These are phyloP conservation scores for Thelaira solivaga DNA, from an alignment of 2,888 invertebrate genomes.

Conservation along the genomic window DNA sequence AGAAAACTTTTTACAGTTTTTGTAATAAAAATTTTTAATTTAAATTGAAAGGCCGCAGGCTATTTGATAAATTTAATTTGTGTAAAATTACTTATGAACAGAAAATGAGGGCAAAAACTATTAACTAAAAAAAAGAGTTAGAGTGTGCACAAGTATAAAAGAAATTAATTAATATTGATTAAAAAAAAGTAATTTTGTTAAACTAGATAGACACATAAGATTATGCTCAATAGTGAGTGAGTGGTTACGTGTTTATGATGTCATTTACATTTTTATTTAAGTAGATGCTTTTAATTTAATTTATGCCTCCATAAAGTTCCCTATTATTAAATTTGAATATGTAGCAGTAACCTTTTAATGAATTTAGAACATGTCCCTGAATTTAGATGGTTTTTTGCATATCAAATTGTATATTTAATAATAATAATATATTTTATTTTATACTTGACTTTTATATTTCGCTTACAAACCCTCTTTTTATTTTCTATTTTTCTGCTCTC, in stretches of 20 bases:
- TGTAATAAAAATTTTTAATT: conserved; percentile 8
- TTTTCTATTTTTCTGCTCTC: not conserved
- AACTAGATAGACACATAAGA: too few relatives aligned
- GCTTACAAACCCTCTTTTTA: not conserved
- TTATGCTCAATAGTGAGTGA: too few relatives aligned
- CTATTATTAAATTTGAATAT: conserved; percentile 22
- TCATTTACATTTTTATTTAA: not conserved
- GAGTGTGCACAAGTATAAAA: not conserved
- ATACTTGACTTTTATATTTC: not conserved
- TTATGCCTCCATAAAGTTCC: not conserved
- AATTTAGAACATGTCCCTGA: conserved; percentile 32
- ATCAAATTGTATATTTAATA: conserved; percentile 21
- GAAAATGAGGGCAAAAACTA: too few relatives aligned
- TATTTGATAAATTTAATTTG: not conserved
- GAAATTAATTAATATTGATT: conserved; percentile 13
- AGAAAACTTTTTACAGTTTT: conserved; percentile 7
- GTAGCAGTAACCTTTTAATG: not conserved
- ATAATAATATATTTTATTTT: conserved; percentile 13
- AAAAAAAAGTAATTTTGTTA: too few relatives aligned
- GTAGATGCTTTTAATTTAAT: conserved; percentile 14
- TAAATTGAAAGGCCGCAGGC: conserved; percentile 28
- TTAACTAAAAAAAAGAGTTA: too few relatives aligned
- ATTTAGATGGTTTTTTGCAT: conserved; percentile 26
- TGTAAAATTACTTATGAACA: too few relatives aligned
- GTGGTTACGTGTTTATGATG: conserved; percentile 11